Conservation (phyloP, 1,140 invertebrate genomes). For the Drosophila sechellia region DNA sequence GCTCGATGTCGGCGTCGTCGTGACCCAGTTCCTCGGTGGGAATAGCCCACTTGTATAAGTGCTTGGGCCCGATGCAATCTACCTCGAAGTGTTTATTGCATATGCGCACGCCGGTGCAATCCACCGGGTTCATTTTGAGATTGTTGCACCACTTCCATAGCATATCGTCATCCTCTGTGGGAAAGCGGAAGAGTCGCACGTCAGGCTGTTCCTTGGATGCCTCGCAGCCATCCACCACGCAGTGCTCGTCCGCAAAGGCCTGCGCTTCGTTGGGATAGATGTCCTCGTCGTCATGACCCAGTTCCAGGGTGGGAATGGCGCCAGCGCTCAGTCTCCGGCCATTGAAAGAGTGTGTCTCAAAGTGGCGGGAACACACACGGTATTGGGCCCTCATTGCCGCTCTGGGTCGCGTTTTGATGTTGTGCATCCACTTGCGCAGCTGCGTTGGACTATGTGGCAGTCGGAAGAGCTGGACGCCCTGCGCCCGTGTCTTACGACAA, state of each 20-base stretch:
- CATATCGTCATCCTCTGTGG: conserved; percentile 76
- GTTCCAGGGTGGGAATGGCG: conserved; percentile 73
- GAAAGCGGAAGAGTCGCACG: conserved; percentile 75
- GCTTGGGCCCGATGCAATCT: conserved; percentile 73
- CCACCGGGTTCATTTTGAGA: conserved; percentile 76
- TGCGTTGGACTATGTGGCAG: conserved; percentile 70
- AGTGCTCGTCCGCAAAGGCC: conserved; percentile 72
- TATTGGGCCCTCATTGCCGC: conserved; percentile 59
- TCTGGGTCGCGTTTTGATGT: conserved; percentile 58
- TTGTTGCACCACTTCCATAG: conserved; percentile 82
- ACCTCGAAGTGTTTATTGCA: conserved; percentile 76
- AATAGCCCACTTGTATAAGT: conserved; percentile 74
- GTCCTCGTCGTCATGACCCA: conserved; percentile 72
- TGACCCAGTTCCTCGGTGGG: conserved; percentile 69
- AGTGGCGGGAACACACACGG: conserved; percentile 73
- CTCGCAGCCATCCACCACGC: conserved; percentile 66
- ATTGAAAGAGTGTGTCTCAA: conserved; percentile 77
- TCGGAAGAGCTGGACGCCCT: conserved; percentile 77
- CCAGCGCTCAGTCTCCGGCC: conserved; percentile 63
- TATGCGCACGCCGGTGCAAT: conserved; percentile 73
- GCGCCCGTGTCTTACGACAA: conserved; percentile 64
- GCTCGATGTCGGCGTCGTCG: conserved; percentile 64
- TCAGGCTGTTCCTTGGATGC: conserved; percentile 66
- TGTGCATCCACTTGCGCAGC: conserved; percentile 78
- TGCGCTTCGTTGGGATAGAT: conserved; percentile 77